Evolutionary conservation across 2,113 vertebrate species (phyloP).

Genomic region (Sprattus sprattus): DNA sequence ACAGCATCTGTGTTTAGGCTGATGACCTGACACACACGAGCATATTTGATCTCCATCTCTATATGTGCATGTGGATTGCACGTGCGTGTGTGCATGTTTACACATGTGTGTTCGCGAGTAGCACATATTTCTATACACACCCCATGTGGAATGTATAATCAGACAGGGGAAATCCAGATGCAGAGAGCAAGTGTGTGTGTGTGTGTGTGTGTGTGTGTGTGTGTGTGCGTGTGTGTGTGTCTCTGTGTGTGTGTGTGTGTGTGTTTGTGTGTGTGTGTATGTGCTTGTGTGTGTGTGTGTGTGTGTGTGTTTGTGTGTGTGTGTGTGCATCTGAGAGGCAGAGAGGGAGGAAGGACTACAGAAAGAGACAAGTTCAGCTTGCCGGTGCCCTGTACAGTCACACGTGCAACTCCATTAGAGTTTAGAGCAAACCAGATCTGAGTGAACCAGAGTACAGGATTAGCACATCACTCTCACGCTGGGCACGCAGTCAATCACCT

Average conservation of each 20-base stretch:
- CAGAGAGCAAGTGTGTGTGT: constrained; percentile 16
- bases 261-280: constrained; percentile 36
- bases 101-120: background rate
- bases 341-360: constrained; percentile 38
- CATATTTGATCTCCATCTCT: background rate
- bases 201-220: constrained; percentile 16
- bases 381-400: constrained; percentile 32
- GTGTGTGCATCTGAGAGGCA: constrained; percentile 50
- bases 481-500: constrained; percentile 22
- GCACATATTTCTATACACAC: constrained; percentile 3
- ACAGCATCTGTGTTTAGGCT: background rate
- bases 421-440: background rate
- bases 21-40: background rate
- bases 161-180: constrained; percentile 6
- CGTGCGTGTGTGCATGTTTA: constrained; percentile 26
- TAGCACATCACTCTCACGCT: constrained; percentile 36
- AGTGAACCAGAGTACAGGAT: constrained; percentile 32
- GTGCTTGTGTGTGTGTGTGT: constrained; percentile 24
- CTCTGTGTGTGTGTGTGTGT: constrained; percentile 15
- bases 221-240: background rate
- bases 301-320: constrained; percentile 42
- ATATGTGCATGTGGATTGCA: background rate
- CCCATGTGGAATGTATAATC: constrained; percentile 14
- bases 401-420: constrained; percentile 11
- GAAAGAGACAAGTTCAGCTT: constrained; percentile 45